Conservation (phyloP, 2,888 invertebrate genomes). For the Tenthredo mesomela region DNA sequence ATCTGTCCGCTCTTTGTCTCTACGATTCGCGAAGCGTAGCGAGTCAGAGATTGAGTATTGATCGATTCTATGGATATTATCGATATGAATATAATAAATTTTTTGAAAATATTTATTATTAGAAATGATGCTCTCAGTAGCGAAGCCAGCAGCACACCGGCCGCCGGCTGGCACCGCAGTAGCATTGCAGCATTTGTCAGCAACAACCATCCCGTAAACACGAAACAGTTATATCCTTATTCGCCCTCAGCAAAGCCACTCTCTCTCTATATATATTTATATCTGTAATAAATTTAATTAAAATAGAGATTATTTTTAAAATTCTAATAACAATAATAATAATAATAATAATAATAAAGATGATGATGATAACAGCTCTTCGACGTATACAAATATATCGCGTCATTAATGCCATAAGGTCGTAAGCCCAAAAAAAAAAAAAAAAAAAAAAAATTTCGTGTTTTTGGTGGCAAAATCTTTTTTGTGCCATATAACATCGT, state of each 20-base stretch:
- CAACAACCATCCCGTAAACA: conserved; percentile 70
- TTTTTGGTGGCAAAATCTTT: too few relatives aligned
- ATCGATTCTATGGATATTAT: conserved; percentile 51
- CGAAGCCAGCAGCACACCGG: conserved; percentile 72
- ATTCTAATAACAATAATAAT: too few relatives aligned
- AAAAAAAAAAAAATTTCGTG: too few relatives aligned
- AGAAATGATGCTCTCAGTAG: conserved; percentile 56
- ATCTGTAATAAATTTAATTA: neutral
- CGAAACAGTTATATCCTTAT: conserved; percentile 6
- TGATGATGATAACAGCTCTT: too few relatives aligned
- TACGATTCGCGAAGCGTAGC: conserved; percentile 89
- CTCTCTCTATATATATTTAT: too few relatives aligned
- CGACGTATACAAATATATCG: too few relatives aligned
- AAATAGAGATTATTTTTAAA: neutral
- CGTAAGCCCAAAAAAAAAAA: too few relatives aligned
- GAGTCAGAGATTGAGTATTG: conserved; percentile 79
- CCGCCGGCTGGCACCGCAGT: conserved; percentile 75
- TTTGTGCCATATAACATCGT: too few relatives aligned
- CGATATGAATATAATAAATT: conserved; percentile 4
- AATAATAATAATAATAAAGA: too few relatives aligned
- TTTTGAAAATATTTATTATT: neutral
- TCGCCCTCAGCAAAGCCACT: neutral
- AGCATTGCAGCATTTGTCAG: conserved; percentile 76
- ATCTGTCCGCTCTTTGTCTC: conserved; percentile 83
- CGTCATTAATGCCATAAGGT: too few relatives aligned